phyloP scores from a whole-genome alignment of 2,888 invertebrate species.

The Pycnomerus fuliginosus region DNA sequence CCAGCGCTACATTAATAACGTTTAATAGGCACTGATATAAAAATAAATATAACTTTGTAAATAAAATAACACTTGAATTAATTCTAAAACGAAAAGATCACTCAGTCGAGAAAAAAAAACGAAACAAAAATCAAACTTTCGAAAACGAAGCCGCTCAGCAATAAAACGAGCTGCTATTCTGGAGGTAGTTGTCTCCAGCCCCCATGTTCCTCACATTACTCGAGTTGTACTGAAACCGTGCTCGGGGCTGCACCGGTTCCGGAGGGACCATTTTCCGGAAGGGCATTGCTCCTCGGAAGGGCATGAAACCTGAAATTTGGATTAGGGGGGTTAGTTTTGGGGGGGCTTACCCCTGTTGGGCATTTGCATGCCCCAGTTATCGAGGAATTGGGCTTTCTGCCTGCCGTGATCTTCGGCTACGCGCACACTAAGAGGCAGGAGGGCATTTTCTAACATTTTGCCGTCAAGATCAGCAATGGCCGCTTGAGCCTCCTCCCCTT shows the following conservation, averaged over 20 bases:
- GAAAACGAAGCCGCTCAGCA: conserved; percentile 29
- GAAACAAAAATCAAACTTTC: conserved; percentile 8
- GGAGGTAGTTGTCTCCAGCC: conserved; percentile 47
- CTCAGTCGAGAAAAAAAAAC: conserved; percentile 14
- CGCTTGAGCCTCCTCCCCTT: conserved; percentile 85
- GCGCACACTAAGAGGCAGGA: conserved; percentile 77
- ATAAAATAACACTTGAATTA: conserved; percentile 14
- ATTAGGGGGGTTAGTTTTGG: too few species aligned
- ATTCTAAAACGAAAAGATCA: conserved; percentile 7
- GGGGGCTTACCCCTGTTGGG: conserved; percentile 46
- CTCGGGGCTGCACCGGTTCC: conserved; percentile 7
- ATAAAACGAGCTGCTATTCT: conserved; percentile 42
- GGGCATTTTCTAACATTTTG: conserved; percentile 79
- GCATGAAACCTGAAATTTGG: conserved; percentile 32
- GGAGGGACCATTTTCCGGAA: conserved; percentile 32
- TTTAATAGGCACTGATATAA: too few species aligned
- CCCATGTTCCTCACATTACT: conserved; percentile 44
- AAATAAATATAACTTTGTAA: conserved; percentile 19
- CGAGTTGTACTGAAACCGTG: conserved; percentile 19
- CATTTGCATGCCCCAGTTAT: conserved; percentile 42
- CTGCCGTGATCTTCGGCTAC: conserved; percentile 83
- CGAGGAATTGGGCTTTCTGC: conserved; percentile 67
- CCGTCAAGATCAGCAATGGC: conserved; percentile 86
- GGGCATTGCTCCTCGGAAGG: conserved; percentile 36
- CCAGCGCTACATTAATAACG: too few species aligned